phyloP scores from a whole-genome alignment of 2,888 invertebrate species.

The Bombylius major region DNA sequence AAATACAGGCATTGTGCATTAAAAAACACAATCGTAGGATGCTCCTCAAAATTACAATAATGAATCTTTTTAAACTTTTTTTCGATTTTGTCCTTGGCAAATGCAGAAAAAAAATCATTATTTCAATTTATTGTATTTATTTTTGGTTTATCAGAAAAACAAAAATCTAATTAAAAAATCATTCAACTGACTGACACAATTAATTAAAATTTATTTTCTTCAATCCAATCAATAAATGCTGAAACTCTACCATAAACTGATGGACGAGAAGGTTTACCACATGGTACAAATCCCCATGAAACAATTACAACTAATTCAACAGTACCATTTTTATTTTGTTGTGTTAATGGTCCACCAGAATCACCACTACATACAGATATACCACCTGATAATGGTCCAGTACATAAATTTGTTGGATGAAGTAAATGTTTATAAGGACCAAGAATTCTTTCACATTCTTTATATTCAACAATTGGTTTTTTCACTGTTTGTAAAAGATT shows the following conservation, averaged over 20 bases:
- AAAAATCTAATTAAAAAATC: no score
- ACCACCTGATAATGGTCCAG: constrained; percentile 16
- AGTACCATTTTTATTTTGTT: neutral
- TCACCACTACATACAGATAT: constrained; percentile 37
- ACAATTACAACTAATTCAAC: constrained; percentile 34
- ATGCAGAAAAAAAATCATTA: no score
- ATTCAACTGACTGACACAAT: no score
- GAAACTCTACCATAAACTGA: constrained; percentile 35
- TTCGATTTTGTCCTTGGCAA: no score
- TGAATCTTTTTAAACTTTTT: no score
- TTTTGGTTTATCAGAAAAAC: no score
- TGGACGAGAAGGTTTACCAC: constrained; percentile 29
- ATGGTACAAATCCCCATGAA: constrained; percentile 40
- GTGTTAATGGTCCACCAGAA: constrained; percentile 30
- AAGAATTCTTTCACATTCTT: constrained; percentile 3
- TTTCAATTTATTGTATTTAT: no score
- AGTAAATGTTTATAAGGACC: neutral
- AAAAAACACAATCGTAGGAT: no score
- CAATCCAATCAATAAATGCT: constrained; percentile 27
- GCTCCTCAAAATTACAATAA: no score
- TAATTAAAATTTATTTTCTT: neutral
- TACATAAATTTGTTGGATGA: constrained; percentile 13
- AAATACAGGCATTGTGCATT: no score
- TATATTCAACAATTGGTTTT: constrained; percentile 6
- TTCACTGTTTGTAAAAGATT: constrained; percentile 23